Percentiles rank a stretch among this genome's conserved stretches.
phyloP scores from a whole-genome alignment of 2,888 invertebrate species.

The Linnaemya vulpina region DNA sequence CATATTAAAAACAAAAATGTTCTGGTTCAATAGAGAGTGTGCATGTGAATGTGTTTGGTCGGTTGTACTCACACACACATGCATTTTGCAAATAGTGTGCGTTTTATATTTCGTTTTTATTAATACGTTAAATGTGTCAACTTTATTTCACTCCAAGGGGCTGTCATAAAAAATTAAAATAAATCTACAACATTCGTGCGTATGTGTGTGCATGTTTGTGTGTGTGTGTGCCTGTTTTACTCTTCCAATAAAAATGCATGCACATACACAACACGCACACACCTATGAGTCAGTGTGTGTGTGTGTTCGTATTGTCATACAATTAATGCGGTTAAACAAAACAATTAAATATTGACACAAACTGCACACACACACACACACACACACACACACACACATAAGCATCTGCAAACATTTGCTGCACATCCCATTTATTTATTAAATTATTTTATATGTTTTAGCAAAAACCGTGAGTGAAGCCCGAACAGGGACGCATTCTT shows the following conservation, averaged over 20 bases:
- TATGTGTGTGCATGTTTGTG: neutral
- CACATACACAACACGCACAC: neutral
- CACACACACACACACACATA: neutral
- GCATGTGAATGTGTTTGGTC: neutral
- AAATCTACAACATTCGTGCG: neutral
- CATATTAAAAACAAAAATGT: conserved; percentile 41
- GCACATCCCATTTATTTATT: neutral
- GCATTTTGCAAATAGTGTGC: neutral
- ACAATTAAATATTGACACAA: conserved; percentile 47
- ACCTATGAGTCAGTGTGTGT: neutral
- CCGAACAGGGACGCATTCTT: neutral
- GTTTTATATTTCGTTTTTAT: conserved; percentile 52
- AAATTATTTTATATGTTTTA: neutral
- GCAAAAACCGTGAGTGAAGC: neutral
- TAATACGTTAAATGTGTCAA: conserved; percentile 69
- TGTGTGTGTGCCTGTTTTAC: neutral
- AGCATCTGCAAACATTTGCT: neutral
- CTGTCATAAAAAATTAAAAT: conserved; percentile 56
- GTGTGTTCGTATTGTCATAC: conserved; percentile 31
- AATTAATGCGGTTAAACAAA: conserved; percentile 57
- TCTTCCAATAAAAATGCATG: neutral
- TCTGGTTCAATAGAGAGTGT: neutral
- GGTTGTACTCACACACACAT: no score
- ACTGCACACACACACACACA: neutral
- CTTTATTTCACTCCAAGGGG: conserved; percentile 59